phyloP scores from a whole-genome alignment of 2,888 invertebrate genomes.

The Eremobia ochroleuca region DNA sequence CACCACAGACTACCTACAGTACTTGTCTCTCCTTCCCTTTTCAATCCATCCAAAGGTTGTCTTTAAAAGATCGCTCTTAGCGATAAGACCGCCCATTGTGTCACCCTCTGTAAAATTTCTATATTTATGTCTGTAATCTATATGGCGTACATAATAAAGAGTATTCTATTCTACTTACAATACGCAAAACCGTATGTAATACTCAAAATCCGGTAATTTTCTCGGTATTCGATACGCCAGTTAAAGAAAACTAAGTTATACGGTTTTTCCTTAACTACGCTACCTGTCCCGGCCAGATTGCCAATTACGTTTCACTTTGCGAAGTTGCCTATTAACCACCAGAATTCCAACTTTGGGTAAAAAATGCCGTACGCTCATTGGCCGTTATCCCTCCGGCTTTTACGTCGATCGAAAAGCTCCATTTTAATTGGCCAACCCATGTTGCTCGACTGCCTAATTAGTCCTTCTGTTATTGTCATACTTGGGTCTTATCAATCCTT shows the following conservation, averaged over 20 bases:
- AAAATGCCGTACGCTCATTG: constrained; percentile 20
- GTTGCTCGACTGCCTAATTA: constrained; percentile 14
- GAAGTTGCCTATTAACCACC: background rate
- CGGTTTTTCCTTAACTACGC: constrained; percentile 26
- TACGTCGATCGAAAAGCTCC: constrained; percentile 12
- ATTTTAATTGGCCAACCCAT: constrained; percentile 15
- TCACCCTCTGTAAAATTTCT: too few relatives aligned
- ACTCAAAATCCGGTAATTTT: constrained; percentile 3
- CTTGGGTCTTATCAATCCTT: background rate
- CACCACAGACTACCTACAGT: too few relatives aligned
- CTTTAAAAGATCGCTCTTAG: too few relatives aligned
- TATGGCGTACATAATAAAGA: too few relatives aligned
- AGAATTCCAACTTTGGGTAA: constrained; percentile 13
- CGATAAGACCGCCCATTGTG: too few relatives aligned
- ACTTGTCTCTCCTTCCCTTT: too few relatives aligned
- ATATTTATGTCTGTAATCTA: too few relatives aligned
- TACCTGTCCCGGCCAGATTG: constrained; percentile 17
- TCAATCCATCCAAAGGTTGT: too few relatives aligned
- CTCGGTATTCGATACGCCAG: constrained; percentile 21
- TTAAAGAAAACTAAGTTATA: constrained; percentile 29
- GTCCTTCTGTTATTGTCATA: background rate
- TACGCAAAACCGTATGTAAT: background rate
- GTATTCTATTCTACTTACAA: background rate
- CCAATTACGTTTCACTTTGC: constrained; percentile 31
- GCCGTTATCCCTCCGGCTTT: constrained; percentile 9